A percentile compares a stretch with the other conserved stretches of the same genome.
Evolutionary conservation across 2,113 vertebrate genomes (phyloP).

Genomic region (Gobius niger): DNA sequence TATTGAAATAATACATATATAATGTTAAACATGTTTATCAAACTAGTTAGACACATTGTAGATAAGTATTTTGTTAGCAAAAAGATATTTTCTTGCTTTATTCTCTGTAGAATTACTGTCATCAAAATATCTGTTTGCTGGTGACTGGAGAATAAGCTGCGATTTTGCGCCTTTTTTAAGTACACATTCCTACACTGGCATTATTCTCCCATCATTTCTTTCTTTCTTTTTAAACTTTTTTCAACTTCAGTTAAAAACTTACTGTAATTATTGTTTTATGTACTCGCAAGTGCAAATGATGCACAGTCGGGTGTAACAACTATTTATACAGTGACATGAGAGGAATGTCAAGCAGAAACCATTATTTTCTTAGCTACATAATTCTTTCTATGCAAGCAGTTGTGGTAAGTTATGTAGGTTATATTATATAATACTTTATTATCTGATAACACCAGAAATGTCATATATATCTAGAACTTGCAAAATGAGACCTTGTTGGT

Average conservation of each 20-base stretch:
- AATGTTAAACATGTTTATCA: conserved; percentile 68
- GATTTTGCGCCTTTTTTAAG: conserved; percentile 30
- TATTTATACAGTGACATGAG: conserved; percentile 55
- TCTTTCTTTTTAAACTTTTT: conserved; percentile 28
- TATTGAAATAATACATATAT: conserved; percentile 74
- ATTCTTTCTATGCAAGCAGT: conserved; percentile 75
- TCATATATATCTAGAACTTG: conserved; percentile 38
- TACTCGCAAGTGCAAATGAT: conserved; percentile 26
- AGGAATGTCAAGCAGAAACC: conserved; percentile 47
- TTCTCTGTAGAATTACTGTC: conserved; percentile 71
- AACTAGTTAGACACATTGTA: conserved; percentile 71
- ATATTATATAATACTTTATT: conserved; percentile 53
- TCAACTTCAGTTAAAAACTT: background rate
- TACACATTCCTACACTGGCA: conserved; percentile 63
- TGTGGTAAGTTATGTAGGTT: conserved; percentile 46
- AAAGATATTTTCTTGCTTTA: conserved; percentile 61
- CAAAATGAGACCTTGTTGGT: conserved; percentile 1
- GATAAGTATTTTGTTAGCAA: conserved; percentile 75
- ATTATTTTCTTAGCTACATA: conserved; percentile 62
- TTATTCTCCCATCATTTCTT: conserved; percentile 17
- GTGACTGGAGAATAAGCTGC: conserved; percentile 40
- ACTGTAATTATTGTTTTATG: conserved; percentile 9
- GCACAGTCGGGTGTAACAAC: conserved; percentile 24
- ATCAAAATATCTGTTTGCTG: conserved; percentile 66
- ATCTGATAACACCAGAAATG: conserved; percentile 42